Evolutionary conservation across 2,113 vertebrate genomes (phyloP).

Genomic region (Catharus fuscescens): DNA sequence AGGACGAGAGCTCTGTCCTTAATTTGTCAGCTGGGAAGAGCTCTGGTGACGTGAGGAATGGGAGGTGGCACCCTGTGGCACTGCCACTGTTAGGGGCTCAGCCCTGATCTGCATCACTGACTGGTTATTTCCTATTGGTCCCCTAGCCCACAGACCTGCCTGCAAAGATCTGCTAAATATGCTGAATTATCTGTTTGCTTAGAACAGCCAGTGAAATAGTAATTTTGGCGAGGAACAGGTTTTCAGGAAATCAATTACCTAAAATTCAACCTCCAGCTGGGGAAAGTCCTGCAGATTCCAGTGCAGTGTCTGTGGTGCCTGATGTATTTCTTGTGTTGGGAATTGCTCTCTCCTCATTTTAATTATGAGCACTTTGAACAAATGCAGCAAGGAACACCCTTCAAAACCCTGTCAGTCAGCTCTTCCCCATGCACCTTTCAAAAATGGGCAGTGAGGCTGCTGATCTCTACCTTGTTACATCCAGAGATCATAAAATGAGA

Average conservation of each 20-base stretch:
- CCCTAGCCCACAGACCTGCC: accelerated
- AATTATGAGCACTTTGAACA: not conserved
- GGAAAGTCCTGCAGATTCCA: not conserved
- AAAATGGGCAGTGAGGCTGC: not conserved
- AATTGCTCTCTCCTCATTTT: not conserved
- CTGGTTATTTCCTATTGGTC: not conserved
- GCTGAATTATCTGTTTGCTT: not conserved
- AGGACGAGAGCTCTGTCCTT: not conserved
- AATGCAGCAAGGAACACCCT: not conserved
- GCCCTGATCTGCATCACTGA: not conserved
- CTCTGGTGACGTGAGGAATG: not conserved
- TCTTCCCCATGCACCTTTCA: not conserved
- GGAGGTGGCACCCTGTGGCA: not conserved
- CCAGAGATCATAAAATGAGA: constrained; percentile 26
- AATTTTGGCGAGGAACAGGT: not conserved
- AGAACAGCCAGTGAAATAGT: not conserved
- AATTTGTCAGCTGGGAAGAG: not conserved
- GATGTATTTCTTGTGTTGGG: not conserved
- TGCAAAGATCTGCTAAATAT: not conserved
- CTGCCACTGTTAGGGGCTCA: not conserved
- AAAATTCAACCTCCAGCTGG: not conserved
- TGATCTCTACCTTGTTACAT: constrained; percentile 9
- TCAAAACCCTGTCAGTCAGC: not conserved
- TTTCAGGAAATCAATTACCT: constrained; percentile 44
- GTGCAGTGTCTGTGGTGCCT: not conserved